Percentiles rank a stretch among this genome's conserved stretches.
phyloP scores from a whole-genome alignment of 2,797 vertebrate genomes.

The Masticophis lateralis region DNA sequence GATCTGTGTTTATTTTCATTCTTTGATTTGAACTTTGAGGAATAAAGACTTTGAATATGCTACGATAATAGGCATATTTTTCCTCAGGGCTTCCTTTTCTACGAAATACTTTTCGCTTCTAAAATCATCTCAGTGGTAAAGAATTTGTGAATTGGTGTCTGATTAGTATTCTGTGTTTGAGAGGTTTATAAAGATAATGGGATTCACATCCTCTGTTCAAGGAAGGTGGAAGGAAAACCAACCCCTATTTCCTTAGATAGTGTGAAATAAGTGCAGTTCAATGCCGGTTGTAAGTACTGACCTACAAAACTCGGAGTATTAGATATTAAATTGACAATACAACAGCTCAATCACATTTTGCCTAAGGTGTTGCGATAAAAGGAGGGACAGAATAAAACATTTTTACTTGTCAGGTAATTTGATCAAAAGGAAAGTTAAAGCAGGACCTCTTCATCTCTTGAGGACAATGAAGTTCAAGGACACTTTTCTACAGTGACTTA shows the following conservation, averaged over 20 bases:
- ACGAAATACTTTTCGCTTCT: background rate
- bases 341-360: background rate
- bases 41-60: conserved; percentile 7
- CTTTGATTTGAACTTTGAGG: conserved; percentile 3
- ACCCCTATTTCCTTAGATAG: conserved; percentile 15
- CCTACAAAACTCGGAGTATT: conserved; percentile 14
- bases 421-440: background rate
- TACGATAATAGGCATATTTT: conserved; percentile 1
- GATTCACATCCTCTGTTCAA: conserved; percentile 25
- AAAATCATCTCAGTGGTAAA: background rate
- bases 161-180: conserved; percentile 21
- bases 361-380: background rate
- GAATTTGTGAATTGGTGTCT: conserved; percentile 26
- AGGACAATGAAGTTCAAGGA: background rate
- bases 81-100: background rate
- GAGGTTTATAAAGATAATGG: conserved; percentile 34
- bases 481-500: background rate
- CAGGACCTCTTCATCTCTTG: background rate
- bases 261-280: conserved; percentile 11
- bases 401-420: conserved; percentile 12
- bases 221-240: conserved; percentile 26
- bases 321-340: background rate
- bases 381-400: background rate
- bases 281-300: conserved; percentile 16
- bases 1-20: background rate